Base-by-base conservation (phyloP, 2,797 vertebrate species). In the Alosa sapidissima region DNA sequence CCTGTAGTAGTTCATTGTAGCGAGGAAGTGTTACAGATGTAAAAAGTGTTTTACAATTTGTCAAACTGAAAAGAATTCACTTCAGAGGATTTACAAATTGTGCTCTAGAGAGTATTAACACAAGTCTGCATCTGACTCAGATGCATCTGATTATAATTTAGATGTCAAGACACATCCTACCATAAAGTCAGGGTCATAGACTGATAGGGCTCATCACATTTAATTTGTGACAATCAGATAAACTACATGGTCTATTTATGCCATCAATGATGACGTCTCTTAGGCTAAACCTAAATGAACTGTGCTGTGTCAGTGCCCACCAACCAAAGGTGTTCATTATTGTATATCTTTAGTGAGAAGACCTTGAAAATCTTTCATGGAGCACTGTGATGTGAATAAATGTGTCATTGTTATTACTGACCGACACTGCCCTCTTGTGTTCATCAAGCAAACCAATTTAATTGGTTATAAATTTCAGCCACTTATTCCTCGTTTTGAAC, bases 401-500 rank as follows among this genome's bases (percentile, higher is more conserved):
- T 16, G 3, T 19, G 68, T 19, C 36, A 45, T 19, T 75, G 19
- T 24, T 62, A 75, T 19, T 21, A n/a, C 92, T 90, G 90, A 84
- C 87, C 81, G 90, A 82, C 83, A 83, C 89, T 91, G 89, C 87
- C 86, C 92, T 92, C 94, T 94, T 81, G 86, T 92, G 94, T 84
- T 87, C 19, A 86, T 3, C 82, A 48, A 24, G 0, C 58, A 84
- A 86, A 91, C 52, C 58, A 41, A 75, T 19, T 75, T 19, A 33
- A 72, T 41, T 41, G 33, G 3, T 41, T 19, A 41, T 45, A 11
- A 3, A 41, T 36, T 33, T 13, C 2, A 36, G 24, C 24, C 62
- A 11, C 2, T 28, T 28, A 68, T 33, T 33, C 9, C 33, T 62
- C n/a, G 33, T 16, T 55, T 55, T 16, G 54, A 16, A 19, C 14